phyloP scores from a whole-genome alignment of 1,140 invertebrate species.

The honey bee (Apis mellifera) region Amel_HAv3.1 CM009931.2:25938501-25939000 shows the following conservation, averaged over 20 bases:
- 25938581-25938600: background rate
- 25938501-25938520: background rate
- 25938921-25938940: background rate
- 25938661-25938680: slow-evolving; percentile 1
- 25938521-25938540: background rate
- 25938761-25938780: background rate
- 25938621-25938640: slow-evolving; percentile 29
- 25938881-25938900: background rate
- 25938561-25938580: background rate
- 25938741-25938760: background rate
- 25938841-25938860: background rate
- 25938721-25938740: background rate
- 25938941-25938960: too few relatives aligned
- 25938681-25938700: background rate
- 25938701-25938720: slow-evolving; percentile 16
- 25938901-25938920: background rate
- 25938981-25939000: too few relatives aligned
- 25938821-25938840: background rate
- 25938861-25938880: too few relatives aligned
- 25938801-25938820: background rate
- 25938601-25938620: background rate
- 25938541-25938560: background rate
- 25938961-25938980: too few relatives aligned
- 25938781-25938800: background rate
- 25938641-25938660: slow-evolving; percentile 7